Conservation (phyloP, 2,888 invertebrate genomes). For the Alloscopus bannaensis region DNA sequence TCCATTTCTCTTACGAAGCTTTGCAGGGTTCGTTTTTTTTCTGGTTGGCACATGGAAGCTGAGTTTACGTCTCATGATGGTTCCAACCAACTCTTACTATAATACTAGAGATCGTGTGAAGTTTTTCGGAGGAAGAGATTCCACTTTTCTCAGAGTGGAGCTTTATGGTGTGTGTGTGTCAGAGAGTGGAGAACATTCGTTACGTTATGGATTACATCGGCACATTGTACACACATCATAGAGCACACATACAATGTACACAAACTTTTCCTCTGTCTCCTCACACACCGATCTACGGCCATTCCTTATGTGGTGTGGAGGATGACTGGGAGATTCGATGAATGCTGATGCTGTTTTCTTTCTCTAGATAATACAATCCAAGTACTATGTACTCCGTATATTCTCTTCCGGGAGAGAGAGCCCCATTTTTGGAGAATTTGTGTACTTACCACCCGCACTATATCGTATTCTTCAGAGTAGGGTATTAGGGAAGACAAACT, state of each 20-base stretch:
- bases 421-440: conserved; percentile 20
- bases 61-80: conserved; percentile 58
- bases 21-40: conserved; percentile 41
- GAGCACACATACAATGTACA: too few species aligned
- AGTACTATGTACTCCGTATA: neutral
- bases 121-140: too few species aligned
- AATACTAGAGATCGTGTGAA: too few species aligned
- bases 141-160: too few species aligned
- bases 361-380: conserved; percentile 20
- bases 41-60: conserved; percentile 53
- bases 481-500: conserved; percentile 35
- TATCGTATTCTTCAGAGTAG: too few species aligned
- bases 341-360: conserved; percentile 38
- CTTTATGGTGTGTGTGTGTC: too few species aligned
- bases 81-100: too few species aligned
- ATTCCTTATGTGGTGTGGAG: conserved; percentile 37
- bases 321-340: conserved; percentile 20
- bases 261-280: neutral
- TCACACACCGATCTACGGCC: conserved; percentile 15
- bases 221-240: conserved; percentile 25
- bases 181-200: conserved; percentile 6
- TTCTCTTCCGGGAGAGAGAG: conserved; percentile 45
- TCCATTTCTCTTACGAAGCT: conserved; percentile 10
- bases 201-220: conserved; percentile 35
- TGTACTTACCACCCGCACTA: conserved; percentile 17